Base-by-base conservation (phyloP, 2,888 invertebrate species). In the Erebia ligea region DNA sequence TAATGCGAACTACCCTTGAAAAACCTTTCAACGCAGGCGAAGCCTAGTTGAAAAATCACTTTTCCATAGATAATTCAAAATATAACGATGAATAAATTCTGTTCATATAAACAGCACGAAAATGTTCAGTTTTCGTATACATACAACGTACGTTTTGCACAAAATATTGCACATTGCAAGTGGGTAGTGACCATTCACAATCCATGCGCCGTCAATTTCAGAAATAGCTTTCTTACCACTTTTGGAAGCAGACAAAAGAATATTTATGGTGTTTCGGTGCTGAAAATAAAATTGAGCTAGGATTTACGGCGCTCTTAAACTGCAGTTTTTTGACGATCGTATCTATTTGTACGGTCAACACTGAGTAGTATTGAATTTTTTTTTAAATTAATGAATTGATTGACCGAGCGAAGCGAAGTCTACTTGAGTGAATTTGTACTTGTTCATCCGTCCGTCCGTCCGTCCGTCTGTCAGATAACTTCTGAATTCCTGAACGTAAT, bases 171-270 rank as follows among this genome's bases (percentile, higher is more conserved):
- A 56, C 19, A 66, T 21, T 56, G 15, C 56, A 56, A 15, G 65
- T 40, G 54, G 56, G 42, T 50, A 67, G 45, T 67, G 57, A 67
- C 67, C 67, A 58, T 67, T 58, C 67, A 58, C 67, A 58, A 58
- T 67, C 67, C 67, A 67, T 67, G 67, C 58, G 25, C 67, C 67
- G 67, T 67, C 67, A 58, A 58, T 45, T 67, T 58, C 67, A 67
- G 67, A 67, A 67, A 67, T 67, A 58, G 58, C 67, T 48, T 67
- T 67, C 67, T 58, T 58, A 58, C 56, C 66, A 67, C 66, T 67
- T 45, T 66, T 58, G 45, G 58, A 15, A 13, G 25, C 67, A 67
- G 67, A 67, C 67, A 67, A 67, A 58, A 58, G 67, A 45, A 67
- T 67, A 67, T 67, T 67, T 67, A 67, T 67, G 57, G 58, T 67